Evolutionary conservation across 2,113 vertebrate genomes (phyloP).

Genomic region (Eubucco bourcierii): DNA sequence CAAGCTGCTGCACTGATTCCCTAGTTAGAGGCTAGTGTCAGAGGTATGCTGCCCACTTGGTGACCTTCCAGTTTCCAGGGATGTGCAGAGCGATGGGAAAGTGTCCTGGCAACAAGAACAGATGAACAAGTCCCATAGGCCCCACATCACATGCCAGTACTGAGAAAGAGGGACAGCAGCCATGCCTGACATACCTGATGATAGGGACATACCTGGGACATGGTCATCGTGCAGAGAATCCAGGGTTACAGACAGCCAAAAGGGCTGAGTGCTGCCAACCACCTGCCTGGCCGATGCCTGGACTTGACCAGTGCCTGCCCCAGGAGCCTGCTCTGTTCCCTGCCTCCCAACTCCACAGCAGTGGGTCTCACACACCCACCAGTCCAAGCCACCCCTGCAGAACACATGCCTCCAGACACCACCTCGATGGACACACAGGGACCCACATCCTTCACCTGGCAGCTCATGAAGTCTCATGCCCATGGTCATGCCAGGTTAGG

Average conservation of each 20-base stretch:
- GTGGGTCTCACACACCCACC: fast-evolving
- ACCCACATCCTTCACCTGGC: fast-evolving
- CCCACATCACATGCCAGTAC: fast-evolving
- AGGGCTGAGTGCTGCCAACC: not conserved
- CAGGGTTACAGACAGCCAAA: not conserved
- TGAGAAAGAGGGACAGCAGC: not conserved
- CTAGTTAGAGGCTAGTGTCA: not conserved
- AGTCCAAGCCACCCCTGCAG: fast-evolving
- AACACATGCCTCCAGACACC: not conserved
- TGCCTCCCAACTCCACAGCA: not conserved
- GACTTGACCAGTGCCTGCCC: not conserved
- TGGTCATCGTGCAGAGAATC: fast-evolving
- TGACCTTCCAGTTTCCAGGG: not conserved
- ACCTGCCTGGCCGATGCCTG: not conserved
- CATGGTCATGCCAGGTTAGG: fast-evolving
- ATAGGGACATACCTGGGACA: fast-evolving
- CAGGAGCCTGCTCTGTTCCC: not conserved
- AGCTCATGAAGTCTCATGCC: not conserved
- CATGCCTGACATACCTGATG: fast-evolving
- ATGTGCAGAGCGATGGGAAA: fast-evolving
- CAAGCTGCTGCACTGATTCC: not conserved
- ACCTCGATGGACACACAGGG: not conserved
- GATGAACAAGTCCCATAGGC: fast-evolving
- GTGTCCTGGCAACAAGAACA: not conserved
- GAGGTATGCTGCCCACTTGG: not conserved